These are phyloP conservation scores for Eupithecia tripunctaria DNA, from an alignment of 2,888 invertebrate species.

Conservation along the genomic window DNA sequence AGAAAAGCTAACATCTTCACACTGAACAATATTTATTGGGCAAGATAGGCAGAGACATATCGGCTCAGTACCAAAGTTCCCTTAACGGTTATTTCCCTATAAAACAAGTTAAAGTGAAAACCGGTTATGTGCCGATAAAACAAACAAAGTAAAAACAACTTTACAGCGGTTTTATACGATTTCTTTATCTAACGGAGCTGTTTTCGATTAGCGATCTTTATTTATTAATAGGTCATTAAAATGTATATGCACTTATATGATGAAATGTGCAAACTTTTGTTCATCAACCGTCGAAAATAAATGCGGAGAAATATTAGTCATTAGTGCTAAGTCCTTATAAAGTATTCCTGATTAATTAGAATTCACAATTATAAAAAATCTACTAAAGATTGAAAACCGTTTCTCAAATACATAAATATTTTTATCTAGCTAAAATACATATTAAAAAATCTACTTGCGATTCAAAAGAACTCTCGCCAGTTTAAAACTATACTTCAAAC, in stretches of 20 bases:
- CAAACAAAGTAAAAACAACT: slow-evolving; percentile 78
- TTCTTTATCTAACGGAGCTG: slow-evolving; percentile 58
- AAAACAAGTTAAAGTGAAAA: slow-evolving; percentile 80
- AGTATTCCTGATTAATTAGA: no score
- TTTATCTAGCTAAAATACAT: no score
- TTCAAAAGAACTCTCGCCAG: background rate
- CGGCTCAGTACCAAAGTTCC: slow-evolving; percentile 73
- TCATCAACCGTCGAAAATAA: no score
- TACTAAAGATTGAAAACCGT: background rate
- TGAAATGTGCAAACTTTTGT: background rate
- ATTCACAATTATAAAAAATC: no score
- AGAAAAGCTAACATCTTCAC: background rate
- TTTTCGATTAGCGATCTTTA: background rate
- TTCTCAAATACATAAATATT: no score
- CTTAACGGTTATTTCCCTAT: slow-evolving; percentile 78
- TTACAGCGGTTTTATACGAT: slow-evolving; percentile 76
- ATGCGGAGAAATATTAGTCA: no score
- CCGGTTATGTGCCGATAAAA: slow-evolving; percentile 77
- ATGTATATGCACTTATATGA: background rate
- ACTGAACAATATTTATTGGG: background rate
- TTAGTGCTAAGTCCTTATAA: no score
- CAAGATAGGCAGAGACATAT: slow-evolving; percentile 65
- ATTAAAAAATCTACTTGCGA: background rate
- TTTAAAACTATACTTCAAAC: background rate
- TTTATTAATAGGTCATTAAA: background rate